Conservation (phyloP, 2,797 vertebrate genomes). For the Kryptolebias ocellatus region DNA sequence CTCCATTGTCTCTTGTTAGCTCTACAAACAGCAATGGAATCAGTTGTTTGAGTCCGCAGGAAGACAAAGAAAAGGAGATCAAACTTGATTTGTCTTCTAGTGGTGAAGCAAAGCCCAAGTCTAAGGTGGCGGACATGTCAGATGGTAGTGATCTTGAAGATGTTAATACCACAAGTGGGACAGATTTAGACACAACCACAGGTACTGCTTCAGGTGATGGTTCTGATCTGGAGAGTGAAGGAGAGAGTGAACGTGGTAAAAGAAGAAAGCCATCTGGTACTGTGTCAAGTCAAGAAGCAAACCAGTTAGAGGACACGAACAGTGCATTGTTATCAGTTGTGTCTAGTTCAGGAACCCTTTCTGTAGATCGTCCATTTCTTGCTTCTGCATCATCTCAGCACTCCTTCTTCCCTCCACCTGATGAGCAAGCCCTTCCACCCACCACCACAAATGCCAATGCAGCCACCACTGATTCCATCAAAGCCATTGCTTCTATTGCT, state of each 20-base stretch:
- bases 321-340: slow-evolving; percentile 79
- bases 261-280: slow-evolving; percentile 79
- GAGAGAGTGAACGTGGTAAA: slow-evolving; percentile 89
- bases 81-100: slow-evolving; percentile 84
- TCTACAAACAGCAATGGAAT: slow-evolving; percentile 84
- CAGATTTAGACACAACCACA: slow-evolving; percentile 95
- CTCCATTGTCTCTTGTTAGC: slow-evolving; percentile 86
- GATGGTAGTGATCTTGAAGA: slow-evolving; percentile 98
- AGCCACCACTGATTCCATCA: slow-evolving; percentile 95
- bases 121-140: slow-evolving; percentile 91
- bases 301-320: slow-evolving; percentile 82
- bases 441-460: slow-evolving; percentile 75
- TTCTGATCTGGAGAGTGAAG: slow-evolving; percentile 93
- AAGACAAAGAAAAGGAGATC: slow-evolving; percentile 84
- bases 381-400: slow-evolving; percentile 86
- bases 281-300: slow-evolving; percentile 77
- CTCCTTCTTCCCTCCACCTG: slow-evolving; percentile 94
- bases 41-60: slow-evolving; percentile 72
- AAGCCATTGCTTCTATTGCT: slow-evolving; percentile 97
- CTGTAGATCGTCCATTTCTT: slow-evolving; percentile 87
- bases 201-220: slow-evolving; percentile 91
- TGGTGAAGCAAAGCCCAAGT: slow-evolving; percentile 86
- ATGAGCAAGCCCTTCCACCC: slow-evolving; percentile 92
- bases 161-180: slow-evolving; percentile 95
- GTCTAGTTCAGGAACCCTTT: slow-evolving; percentile 80